Evolutionary conservation across 1,140 invertebrate genomes (phyloP).

Genomic region (Rhagoletis zephyria): DNA sequence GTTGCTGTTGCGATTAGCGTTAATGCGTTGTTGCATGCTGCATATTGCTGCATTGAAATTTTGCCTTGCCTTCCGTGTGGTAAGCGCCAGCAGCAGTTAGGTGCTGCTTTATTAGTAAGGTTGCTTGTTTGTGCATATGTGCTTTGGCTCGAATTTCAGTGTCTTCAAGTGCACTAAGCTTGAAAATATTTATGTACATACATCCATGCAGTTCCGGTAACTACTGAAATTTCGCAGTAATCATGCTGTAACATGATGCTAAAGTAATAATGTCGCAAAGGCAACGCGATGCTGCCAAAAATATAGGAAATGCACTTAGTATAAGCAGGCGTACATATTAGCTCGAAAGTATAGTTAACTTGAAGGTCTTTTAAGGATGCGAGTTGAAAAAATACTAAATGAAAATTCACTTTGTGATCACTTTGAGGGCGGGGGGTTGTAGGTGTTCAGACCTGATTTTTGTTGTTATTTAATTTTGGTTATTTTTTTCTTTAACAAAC

Average conservation of each 20-base stretch:
- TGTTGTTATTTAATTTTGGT: too few species aligned
- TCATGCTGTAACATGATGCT: not conserved
- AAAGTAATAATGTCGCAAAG: not conserved
- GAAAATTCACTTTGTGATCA: too few species aligned
- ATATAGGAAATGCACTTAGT: not conserved
- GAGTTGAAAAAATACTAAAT: not conserved
- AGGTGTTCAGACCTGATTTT: too few species aligned
- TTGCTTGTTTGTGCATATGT: not conserved
- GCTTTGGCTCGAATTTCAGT: not conserved
- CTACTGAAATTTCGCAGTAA: not conserved
- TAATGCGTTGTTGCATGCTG: not conserved
- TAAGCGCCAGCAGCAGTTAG: not conserved
- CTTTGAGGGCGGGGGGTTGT: too few species aligned
- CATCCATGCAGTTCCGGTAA: not conserved
- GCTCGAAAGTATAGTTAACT: not conserved
- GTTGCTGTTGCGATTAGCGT: not conserved
- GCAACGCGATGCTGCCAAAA: not conserved
- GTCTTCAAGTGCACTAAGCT: not conserved
- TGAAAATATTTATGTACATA: not conserved
- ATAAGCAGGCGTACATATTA: too few species aligned
- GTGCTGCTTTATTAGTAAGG: not conserved
- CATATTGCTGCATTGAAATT: conserved; percentile 3
- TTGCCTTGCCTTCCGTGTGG: not conserved
- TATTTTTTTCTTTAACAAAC: too few species aligned
- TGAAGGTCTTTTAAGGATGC: too few species aligned